Evolutionary conservation across 2,113 vertebrate species (phyloP), one percentile per base, ranked within the genome.

Genomic region (Planiliza haematocheilus): DNA sequence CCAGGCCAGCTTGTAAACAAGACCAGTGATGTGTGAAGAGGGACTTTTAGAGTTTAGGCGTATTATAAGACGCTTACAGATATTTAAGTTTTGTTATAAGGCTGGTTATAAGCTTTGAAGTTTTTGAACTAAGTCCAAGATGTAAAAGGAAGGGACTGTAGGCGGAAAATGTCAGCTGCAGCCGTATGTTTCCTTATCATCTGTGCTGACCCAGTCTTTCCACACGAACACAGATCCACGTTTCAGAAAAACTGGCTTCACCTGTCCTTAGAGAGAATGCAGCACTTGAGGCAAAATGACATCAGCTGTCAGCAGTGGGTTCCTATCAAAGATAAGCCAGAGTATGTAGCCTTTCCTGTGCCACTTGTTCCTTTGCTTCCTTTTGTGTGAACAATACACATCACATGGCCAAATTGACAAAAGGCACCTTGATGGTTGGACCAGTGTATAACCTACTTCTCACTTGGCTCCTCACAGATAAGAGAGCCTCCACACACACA

Each of bases 1-100:
- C 57, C 74, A 75, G 79, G 49, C 76, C 87, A 69, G 69, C 76
- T 70, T 0, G 86, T 93, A 93, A 93, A 93, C 91, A 92, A 91
- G 76, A 36, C 20, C 20, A 46, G 17, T 52, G 18, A 66, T 16
- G 51, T 49, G 24, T 7, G 11, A 12, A 11, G 24, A 72, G 16
- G 43, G 37, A 48, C 21, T 53, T 60, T 60, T 39, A 41, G 13
- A 21, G 17, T 52, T 48, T 1, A 34, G 5, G 5, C 24, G 24
- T 1, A 0, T 10, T 7, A 45, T 60, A 8, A 17, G 45, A 34
- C 16, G 4, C 45, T 43, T 34, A n/a, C n/a, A n/a, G 3, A 9
- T 59, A 2, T 36, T 11, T 37, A 5, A 38, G 20, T 56, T 52
- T 53, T n/a, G 5, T 62, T 62, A n/a, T 30, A 4, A 34, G 13